A percentile compares a stretch with the other conserved stretches of the same genome.
phyloP scores from a whole-genome alignment of 1,140 invertebrate species.

The Eueides isabella region DNA sequence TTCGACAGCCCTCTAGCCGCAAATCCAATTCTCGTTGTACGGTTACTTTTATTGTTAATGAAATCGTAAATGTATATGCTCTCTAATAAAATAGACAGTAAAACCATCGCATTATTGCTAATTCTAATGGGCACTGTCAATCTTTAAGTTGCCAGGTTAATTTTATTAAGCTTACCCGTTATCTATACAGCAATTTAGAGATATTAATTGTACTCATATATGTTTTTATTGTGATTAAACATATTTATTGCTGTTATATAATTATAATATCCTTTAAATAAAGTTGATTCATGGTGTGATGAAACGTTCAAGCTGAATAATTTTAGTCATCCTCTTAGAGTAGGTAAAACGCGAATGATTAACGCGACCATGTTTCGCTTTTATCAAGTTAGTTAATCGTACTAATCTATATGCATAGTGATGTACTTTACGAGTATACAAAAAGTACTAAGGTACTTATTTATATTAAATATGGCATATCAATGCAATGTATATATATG shows the following conservation, averaged over 20 bases:
- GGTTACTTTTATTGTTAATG: constrained; percentile 38
- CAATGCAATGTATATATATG: no score
- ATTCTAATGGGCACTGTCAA: constrained; percentile 26
- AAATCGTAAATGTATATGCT: constrained; percentile 40
- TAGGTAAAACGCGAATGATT: no score
- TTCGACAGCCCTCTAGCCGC: constrained; percentile 30
- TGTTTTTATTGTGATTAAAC: no score
- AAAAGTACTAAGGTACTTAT: no score
- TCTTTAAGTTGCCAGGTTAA: constrained; percentile 28
- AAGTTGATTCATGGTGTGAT: not conserved
- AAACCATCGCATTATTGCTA: constrained; percentile 31
- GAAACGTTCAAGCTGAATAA: no score
- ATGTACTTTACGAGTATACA: no score
- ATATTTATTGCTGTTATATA: not conserved
- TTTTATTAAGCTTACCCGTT: constrained; percentile 11
- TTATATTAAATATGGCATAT: no score
- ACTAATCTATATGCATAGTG: no score
- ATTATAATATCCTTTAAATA: not conserved
- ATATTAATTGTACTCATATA: no score
- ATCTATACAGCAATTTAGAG: not conserved
- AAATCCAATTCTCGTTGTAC: constrained; percentile 36
- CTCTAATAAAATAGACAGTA: constrained; percentile 36
- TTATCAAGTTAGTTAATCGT: no score
- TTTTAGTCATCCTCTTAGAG: no score
- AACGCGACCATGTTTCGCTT: no score